A percentile compares a stretch with the other conserved stretches of the same genome.
Conservation (phyloP, 2,113 vertebrate genomes). For the Chlorodrepanis virens region DNA sequence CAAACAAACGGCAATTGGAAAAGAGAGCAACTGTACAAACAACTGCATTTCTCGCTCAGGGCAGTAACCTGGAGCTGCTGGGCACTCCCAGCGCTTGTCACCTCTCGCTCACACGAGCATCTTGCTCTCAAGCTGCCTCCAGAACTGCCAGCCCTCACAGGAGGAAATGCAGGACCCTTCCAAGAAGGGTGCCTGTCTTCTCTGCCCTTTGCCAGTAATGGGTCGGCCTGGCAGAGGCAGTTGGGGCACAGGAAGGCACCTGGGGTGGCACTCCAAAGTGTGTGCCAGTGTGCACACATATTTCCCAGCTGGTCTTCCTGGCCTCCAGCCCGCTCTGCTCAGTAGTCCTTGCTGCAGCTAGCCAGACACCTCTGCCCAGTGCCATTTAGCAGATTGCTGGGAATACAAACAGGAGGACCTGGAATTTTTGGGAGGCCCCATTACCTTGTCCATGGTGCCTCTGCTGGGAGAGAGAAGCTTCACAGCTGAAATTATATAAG, state of each 20-base stretch:
- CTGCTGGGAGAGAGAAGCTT: not conserved
- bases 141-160: not conserved
- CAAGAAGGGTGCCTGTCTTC: not conserved
- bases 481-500: not conserved
- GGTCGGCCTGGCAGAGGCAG: not conserved
- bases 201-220: not conserved
- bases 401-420: not conserved
- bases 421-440: not conserved
- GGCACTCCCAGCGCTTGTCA: conserved; percentile 12
- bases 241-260: not conserved
- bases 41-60: not conserved
- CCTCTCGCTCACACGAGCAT: not conserved
- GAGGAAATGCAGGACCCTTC: not conserved
- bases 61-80: not conserved
- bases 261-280: not conserved
- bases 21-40: conserved; percentile 28
- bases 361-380: not conserved
- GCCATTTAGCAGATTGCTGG: not conserved
- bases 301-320: not conserved
- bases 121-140: not conserved
- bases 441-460: not conserved
- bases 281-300: not conserved
- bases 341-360: not conserved
- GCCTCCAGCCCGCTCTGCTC: not conserved
- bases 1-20: conserved; percentile 1